Evolutionary conservation across 2,797 vertebrate genomes (phyloP).

Genomic region (Clarias fuscus): DNA sequence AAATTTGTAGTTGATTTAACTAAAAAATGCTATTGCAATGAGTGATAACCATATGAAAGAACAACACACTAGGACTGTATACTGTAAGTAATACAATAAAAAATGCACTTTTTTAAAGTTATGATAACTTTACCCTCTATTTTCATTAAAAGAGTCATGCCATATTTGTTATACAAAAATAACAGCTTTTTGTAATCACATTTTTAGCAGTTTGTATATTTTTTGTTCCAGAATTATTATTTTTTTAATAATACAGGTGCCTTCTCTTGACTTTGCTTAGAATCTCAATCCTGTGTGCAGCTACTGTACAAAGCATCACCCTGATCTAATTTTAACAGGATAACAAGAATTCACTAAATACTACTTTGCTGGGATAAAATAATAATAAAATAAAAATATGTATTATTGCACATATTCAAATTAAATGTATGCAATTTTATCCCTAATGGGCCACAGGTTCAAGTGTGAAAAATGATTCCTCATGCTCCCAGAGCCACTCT

Average conservation of each 20-base stretch:
- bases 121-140: not conserved
- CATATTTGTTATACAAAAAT: not conserved
- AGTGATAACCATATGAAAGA: no score
- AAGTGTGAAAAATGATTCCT: no score
- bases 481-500: no score
- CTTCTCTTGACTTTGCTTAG: not conserved
- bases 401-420: no score
- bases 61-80: no score
- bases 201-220: not conserved
- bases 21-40: no score
- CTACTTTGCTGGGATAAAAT: not conserved
- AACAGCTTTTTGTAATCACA: not conserved
- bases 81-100: not conserved
- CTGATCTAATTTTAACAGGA: slow-evolving; percentile 2
- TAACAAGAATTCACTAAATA: not conserved
- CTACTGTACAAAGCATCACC: not conserved
- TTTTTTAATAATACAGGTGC: not conserved
- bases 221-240: not conserved
- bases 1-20: no score
- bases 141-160: not conserved
- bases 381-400: no score
- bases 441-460: no score
- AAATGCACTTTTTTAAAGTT: not conserved
- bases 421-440: not conserved
- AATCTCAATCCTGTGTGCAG: not conserved